Conservation (phyloP, 2,113 vertebrate genomes). For the Gnathonemus longibarbis region DNA sequence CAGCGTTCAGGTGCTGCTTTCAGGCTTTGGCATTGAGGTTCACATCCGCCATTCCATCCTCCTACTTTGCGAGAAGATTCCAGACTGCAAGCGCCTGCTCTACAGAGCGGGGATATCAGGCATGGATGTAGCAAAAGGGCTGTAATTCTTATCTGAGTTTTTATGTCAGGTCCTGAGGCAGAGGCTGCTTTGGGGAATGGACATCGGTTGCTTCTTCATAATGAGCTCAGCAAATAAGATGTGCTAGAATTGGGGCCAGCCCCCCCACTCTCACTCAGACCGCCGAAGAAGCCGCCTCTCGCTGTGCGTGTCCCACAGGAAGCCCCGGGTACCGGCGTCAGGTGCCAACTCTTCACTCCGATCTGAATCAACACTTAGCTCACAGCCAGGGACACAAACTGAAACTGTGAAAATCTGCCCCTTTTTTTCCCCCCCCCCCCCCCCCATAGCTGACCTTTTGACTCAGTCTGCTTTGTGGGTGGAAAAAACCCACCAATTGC, state of each 20-base stretch:
- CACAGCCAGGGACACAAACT: neutral
- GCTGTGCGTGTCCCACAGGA: slow-evolving; percentile 9
- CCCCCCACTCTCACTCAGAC: neutral
- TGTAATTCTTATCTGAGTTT: slow-evolving; percentile 37
- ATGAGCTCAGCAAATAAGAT: slow-evolving; percentile 38
- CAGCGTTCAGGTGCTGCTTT: neutral
- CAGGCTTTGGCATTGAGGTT: neutral
- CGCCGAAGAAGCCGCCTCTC: neutral
- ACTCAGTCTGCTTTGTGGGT: neutral
- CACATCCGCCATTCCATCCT: neutral
- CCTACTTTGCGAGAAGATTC: neutral
- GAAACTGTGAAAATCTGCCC: neutral
- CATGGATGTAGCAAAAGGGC: slow-evolving; percentile 24
- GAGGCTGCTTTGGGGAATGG: slow-evolving; percentile 22
- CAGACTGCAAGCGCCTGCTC: neutral
- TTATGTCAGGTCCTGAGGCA: slow-evolving; percentile 15
- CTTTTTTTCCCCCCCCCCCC: neutral
- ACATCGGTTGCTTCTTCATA: slow-evolving; percentile 18
- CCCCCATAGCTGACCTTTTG: neutral
- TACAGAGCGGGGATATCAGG: neutral
- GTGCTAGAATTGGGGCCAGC: slow-evolving; percentile 27
- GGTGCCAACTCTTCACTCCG: slow-evolving; percentile 39
- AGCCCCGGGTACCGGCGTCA: neutral
- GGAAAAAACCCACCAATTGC: neutral
- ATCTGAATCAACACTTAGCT: neutral